Evolutionary conservation across 2,888 invertebrate species (phyloP).

Genomic region (Athalia cordata): DNA sequence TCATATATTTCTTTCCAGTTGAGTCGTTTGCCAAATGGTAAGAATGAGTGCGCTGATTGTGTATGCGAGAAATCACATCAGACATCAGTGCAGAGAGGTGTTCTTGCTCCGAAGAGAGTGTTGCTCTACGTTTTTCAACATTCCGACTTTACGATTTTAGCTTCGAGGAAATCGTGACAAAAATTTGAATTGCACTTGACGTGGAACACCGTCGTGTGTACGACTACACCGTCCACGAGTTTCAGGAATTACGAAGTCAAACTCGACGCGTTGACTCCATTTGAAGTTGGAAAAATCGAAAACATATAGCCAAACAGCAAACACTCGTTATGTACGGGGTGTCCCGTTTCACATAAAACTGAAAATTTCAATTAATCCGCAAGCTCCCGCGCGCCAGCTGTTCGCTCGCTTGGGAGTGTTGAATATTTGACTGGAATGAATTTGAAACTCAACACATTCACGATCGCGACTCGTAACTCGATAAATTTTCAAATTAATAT

Average conservation of each 20-base stretch:
- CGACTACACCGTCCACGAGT: not conserved
- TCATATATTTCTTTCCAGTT: too few species aligned
- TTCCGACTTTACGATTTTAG: not conserved
- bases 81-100: not conserved
- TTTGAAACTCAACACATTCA: too few species aligned
- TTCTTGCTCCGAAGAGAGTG: not conserved
- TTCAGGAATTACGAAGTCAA: not conserved
- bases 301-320: not conserved
- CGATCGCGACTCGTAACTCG: too few species aligned
- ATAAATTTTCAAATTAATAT: too few species aligned
- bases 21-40: not conserved
- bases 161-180: constrained; percentile 3
- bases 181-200: constrained; percentile 9
- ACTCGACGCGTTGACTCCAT: not conserved
- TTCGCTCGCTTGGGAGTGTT: too few species aligned
- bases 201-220: too few species aligned
- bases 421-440: too few species aligned
- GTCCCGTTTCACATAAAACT: not conserved
- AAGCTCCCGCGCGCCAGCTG: too few species aligned
- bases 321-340: not conserved
- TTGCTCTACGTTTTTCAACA: not conserved
- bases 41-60: not conserved
- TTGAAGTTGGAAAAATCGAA: not conserved
- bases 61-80: not conserved
- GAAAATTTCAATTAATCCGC: too few species aligned